Conservation (phyloP, 2,797 vertebrate species). For the Hozukius guyotensis region DNA sequence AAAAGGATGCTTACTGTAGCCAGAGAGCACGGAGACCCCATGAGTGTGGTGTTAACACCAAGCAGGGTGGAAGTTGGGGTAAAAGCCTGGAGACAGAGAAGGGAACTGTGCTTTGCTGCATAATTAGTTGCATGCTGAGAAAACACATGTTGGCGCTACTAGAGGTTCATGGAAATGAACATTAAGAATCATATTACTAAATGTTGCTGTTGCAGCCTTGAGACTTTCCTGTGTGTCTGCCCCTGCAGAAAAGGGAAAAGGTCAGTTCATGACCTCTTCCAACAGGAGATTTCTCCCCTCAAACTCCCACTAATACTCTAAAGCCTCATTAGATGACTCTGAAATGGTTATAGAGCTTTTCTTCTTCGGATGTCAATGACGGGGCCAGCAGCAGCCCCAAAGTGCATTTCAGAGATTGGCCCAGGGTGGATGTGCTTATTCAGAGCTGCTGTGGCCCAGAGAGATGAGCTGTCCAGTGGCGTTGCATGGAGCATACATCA, state of each 20-base stretch:
- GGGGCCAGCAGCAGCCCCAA: conserved; percentile 37
- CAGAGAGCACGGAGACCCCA: conserved; percentile 26
- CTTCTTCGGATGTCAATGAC: conserved; percentile 43
- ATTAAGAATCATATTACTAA: background rate
- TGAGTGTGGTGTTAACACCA: conserved; percentile 2
- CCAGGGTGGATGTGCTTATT: conserved; percentile 65
- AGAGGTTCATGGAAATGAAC: conserved; percentile 2
- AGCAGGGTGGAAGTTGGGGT: conserved; percentile 30
- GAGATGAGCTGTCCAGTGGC: conserved; percentile 73
- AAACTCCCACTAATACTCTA: conserved; percentile 6
- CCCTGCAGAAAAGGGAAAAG: conserved; percentile 26
- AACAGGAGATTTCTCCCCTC: background rate
- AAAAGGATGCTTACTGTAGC: conserved; percentile 21
- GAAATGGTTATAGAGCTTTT: conserved; percentile 41
- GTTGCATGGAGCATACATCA: conserved; percentile 77
- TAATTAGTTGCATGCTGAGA: conserved; percentile 19
- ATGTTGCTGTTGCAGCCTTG: conserved; percentile 1
- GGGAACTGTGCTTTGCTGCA: conserved; percentile 8
- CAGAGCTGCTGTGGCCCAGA: conserved; percentile 70
- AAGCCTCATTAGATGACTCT: conserved; percentile 39
- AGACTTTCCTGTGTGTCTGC: conserved; percentile 13
- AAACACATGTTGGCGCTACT: conserved; percentile 19
- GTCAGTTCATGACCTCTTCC: conserved; percentile 11
- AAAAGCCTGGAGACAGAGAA: conserved; percentile 6
- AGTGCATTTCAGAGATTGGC: conserved; percentile 69